Base-by-base conservation (phyloP, 2,888 invertebrate genomes). In the Cheilosia scutellata region DNA sequence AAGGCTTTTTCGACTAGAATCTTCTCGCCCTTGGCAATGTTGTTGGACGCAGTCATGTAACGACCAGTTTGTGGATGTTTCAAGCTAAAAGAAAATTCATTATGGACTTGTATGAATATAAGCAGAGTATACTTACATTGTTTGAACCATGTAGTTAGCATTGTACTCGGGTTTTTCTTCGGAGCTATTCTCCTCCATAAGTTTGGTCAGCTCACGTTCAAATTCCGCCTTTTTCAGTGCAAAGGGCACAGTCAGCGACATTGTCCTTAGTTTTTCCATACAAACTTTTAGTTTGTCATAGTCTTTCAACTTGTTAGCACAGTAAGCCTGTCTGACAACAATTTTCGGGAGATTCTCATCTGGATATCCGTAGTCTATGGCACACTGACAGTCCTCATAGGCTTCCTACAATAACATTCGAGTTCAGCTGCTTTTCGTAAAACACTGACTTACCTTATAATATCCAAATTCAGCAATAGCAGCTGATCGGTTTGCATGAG, bases 1-100 rank as follows among this genome's bases (percentile, higher is more conserved):
- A 95, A 96, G 0, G 98, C 96, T 88, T 95, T 94, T 91, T 98
- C 98, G 0, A 95, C 93, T 90, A 97, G 96, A 47, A 98, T 91
- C 0, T 96, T 93, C 88, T 96, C 95, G 0, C 96, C 97, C 58
- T 94, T 93, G 7, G 93, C 91, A 3, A 96, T 93, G 40, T 93
- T 91, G 79, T 93, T 93, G 11, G 93, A 94, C 0, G 96, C 94
- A 37, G 95, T 90, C 29, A 93, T 91, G 53, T 87, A 83, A 5
- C 91, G 90, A 0, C 90, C 90, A 44, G 47, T 78, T 9, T 65
- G 5, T 0, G 77, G 63, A 27, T 77, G 47, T 9, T n/a, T 31
- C 31, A 33, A 33, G 11, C 82, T 87, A 31, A 47, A 49, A 51
- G 6, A 0, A 7, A 2, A 49, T 4, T 3, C 4, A 40, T 55